These are phyloP conservation scores for Chrysolina haemoptera DNA, from an alignment of 2,888 invertebrate species.

Conservation along the genomic window DNA sequence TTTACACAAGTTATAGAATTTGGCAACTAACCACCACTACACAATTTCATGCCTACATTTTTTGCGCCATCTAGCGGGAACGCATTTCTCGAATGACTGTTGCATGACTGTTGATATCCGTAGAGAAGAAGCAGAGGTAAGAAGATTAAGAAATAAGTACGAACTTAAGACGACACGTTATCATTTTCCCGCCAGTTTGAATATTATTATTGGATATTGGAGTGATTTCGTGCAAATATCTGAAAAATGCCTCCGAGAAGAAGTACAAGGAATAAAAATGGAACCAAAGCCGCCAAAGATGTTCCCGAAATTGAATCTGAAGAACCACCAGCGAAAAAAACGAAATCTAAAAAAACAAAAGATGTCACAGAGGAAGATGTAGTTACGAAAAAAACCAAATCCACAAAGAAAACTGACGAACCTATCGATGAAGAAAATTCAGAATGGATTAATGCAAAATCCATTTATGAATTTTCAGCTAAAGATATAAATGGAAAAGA, in stretches of 20 bases:
- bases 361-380: conserved; percentile 26
- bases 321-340: conserved; percentile 30
- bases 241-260: conserved; percentile 52
- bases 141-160: no score
- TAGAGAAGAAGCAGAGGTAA: no score
- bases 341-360: conserved; percentile 28
- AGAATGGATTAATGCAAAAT: conserved; percentile 82
- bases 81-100: no score
- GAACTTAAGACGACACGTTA: no score
- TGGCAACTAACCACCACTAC: no score
- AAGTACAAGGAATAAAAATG: conserved; percentile 37
- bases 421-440: conserved; percentile 75
- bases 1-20: no score
- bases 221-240: no score
- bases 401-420: conserved; percentile 8
- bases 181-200: no score
- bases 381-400: background rate
- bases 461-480: conserved; percentile 86
- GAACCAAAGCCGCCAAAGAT: background rate
- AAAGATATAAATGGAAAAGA: conserved; percentile 87
- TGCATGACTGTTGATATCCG: no score
- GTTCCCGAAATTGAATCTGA: conserved; percentile 26
- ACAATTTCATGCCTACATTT: no score
- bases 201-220: no score
- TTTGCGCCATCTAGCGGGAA: no score